Percentiles rank a stretch among this genome's conserved stretches.
Conservation (phyloP, 2,113 vertebrate species). For the Catharus fuscescens region DNA sequence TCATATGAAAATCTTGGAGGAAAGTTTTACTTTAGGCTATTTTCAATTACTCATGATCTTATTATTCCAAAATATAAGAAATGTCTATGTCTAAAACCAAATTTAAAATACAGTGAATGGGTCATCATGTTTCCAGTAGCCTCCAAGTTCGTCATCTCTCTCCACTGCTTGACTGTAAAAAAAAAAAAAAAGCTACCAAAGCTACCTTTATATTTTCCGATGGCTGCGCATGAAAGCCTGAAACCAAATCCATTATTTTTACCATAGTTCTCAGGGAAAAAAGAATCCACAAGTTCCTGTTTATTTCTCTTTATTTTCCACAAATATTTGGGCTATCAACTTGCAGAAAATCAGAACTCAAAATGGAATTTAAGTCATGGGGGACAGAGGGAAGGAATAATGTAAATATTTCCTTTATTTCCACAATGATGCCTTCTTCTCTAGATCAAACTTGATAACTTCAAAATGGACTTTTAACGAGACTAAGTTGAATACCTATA, state of each 20-base stretch:
- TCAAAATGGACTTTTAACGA: background rate
- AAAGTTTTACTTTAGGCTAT: background rate
- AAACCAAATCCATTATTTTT: background rate
- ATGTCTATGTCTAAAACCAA: background rate
- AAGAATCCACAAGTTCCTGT: no score
- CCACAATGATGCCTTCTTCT: background rate
- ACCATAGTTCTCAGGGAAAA: no score
- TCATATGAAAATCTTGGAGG: background rate
- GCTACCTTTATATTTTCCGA: background rate
- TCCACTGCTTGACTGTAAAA: background rate
- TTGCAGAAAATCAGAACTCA: no score
- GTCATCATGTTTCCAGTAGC: background rate
- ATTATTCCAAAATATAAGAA: background rate
- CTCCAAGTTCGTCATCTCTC: background rate
- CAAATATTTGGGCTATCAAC: no score
- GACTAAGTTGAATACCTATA: background rate
- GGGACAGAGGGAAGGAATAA: background rate
- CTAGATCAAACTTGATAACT: background rate
- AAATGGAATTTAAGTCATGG: background rate
- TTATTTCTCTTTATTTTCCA: no score
- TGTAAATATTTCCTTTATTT: background rate
- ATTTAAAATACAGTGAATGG: fast-evolving
- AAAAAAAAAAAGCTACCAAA: background rate
- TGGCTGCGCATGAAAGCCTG: background rate
- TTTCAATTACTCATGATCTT: background rate